phyloP scores from a whole-genome alignment of 2,797 vertebrate genomes.

The Centropyge bicolor region DNA sequence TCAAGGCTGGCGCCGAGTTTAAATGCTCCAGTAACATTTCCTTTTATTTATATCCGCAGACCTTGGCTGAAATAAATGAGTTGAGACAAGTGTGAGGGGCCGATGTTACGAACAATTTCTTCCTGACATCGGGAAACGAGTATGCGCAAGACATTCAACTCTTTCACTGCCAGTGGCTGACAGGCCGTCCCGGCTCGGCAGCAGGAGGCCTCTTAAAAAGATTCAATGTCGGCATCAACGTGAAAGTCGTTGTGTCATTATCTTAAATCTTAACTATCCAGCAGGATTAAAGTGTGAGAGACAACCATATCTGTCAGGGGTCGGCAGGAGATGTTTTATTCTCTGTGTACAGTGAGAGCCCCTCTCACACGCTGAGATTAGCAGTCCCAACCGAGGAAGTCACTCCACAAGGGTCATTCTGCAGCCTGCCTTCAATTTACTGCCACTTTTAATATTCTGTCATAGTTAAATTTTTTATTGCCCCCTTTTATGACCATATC shows the following conservation, averaged over 20 bases:
- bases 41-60: constrained; percentile 90
- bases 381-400: constrained; percentile 75
- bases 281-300: constrained; percentile 80
- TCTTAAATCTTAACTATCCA: constrained; percentile 85
- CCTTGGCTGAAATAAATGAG: constrained; percentile 90
- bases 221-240: constrained; percentile 85
- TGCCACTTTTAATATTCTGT: constrained; percentile 89
- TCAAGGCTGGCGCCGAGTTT: constrained; percentile 87
- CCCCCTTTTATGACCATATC: constrained; percentile 84
- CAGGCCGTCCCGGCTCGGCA: constrained; percentile 76
- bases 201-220: constrained; percentile 80
- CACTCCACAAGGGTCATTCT: constrained; percentile 82
- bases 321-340: constrained; percentile 80
- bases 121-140: constrained; percentile 80
- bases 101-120: constrained; percentile 87
- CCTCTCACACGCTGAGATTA: constrained; percentile 74
- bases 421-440: constrained; percentile 84
- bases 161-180: constrained; percentile 83
- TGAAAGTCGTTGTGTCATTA: constrained; percentile 86
- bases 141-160: constrained; percentile 83
- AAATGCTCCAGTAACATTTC: constrained; percentile 89
- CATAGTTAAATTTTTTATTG: constrained; percentile 86
- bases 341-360: constrained; percentile 82
- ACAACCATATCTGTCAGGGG: constrained; percentile 83
- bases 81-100: constrained; percentile 86